Conservation (phyloP, 2,797 vertebrate species). For the Tokudaia muenninki region DNA sequence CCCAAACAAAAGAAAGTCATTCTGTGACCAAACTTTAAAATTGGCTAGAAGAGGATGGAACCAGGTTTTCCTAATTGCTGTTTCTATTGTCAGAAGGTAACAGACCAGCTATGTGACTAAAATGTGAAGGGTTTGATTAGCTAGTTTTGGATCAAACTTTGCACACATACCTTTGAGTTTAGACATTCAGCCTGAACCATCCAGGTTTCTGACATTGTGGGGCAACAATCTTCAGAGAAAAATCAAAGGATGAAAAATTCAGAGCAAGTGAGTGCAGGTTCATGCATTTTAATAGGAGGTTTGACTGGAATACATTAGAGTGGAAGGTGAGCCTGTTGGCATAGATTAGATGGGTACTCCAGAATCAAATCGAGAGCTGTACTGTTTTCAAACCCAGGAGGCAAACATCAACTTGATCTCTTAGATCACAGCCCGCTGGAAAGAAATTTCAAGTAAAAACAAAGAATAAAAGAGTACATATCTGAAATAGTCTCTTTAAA, state of each 20-base stretch:
- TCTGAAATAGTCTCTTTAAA: slow-evolving; percentile 30
- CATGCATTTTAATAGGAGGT: slow-evolving; percentile 78
- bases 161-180: slow-evolving; percentile 57
- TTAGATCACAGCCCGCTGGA: background rate
- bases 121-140: slow-evolving; percentile 64
- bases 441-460: slow-evolving; percentile 22
- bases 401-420: slow-evolving; percentile 51
- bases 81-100: slow-evolving; percentile 14
- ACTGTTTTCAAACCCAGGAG: slow-evolving; percentile 54
- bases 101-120: background rate
- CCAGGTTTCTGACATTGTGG: slow-evolving; percentile 72
- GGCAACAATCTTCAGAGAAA: slow-evolving; percentile 73
- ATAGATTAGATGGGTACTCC: slow-evolving; percentile 67
- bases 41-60: background rate
- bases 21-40: background rate
- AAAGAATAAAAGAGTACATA: background rate
- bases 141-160: slow-evolving; percentile 69
- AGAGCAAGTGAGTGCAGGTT: slow-evolving; percentile 53
- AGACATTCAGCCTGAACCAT: slow-evolving; percentile 66
- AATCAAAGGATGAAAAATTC: slow-evolving; percentile 78
- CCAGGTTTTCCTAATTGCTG: slow-evolving; percentile 48
- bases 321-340: slow-evolving; percentile 40
- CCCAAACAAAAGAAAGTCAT: background rate
- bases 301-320: slow-evolving; percentile 64
- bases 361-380: slow-evolving; percentile 57